Conservation (phyloP, 2,113 vertebrate genomes). For the Orthochromis malagaraziensis region DNA sequence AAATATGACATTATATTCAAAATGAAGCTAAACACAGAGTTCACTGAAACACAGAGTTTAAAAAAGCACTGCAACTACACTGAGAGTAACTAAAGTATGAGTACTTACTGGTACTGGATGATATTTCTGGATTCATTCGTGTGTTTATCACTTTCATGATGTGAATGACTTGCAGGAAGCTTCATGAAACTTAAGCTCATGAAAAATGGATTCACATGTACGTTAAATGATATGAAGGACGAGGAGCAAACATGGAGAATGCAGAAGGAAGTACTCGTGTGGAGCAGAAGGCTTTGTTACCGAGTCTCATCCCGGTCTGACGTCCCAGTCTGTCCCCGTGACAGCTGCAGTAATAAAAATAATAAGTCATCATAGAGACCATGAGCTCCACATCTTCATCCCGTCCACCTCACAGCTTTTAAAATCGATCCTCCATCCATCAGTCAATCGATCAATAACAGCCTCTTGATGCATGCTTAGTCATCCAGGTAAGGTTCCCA, state of each 20-base stretch:
- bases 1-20: neutral
- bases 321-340: neutral
- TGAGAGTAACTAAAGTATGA: neutral
- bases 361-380: neutral
- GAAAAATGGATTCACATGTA: neutral
- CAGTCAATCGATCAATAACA: neutral
- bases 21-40: neutral
- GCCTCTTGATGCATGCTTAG: neutral
- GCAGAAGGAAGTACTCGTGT: neutral
- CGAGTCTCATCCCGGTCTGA: neutral
- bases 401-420: accelerated
- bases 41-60: neutral
- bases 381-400: neutral
- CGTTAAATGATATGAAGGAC: neutral
- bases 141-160: neutral
- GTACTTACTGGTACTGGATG: neutral
- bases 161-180: neutral
- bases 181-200: neutral
- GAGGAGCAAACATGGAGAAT: neutral
- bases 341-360: neutral
- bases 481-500: neutral
- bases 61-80: neutral
- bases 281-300: neutral
- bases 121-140: neutral
- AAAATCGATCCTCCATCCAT: neutral